phyloP scores from a whole-genome alignment of 2,888 invertebrate species.

The Oligia strigilis region DNA sequence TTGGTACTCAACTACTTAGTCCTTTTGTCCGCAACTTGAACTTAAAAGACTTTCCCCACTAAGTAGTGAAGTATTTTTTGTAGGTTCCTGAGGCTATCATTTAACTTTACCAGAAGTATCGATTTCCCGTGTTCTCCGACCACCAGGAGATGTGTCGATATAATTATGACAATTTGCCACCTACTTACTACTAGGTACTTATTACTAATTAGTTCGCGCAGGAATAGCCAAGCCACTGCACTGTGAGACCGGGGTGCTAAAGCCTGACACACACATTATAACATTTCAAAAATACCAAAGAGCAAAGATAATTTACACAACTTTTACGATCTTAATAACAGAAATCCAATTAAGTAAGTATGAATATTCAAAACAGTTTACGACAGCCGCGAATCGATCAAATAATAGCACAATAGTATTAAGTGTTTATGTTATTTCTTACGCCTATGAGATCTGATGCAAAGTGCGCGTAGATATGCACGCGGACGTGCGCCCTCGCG shows the following conservation, averaged over 20 bases:
- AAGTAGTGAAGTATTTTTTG: too few relatives aligned
- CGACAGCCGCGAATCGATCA: slow-evolving; percentile 70
- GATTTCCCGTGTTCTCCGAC: too few relatives aligned
- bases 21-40: neutral
- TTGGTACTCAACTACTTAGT: neutral
- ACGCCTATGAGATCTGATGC: slow-evolving; percentile 69
- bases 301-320: slow-evolving; percentile 63
- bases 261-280: slow-evolving; percentile 25
- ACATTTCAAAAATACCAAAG: slow-evolving; percentile 56
- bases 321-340: slow-evolving; percentile 76
- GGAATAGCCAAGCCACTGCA: neutral
- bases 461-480: slow-evolving; percentile 77
- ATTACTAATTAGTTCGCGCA: too few relatives aligned
- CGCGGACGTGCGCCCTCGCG: slow-evolving; percentile 69
- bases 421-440: slow-evolving; percentile 60
- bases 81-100: neutral
- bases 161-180: neutral
- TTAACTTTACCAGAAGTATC: neutral
- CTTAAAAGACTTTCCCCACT: too few relatives aligned
- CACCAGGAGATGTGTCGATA: neutral
- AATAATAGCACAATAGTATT: slow-evolving; percentile 70
- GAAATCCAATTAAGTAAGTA: slow-evolving; percentile 79
- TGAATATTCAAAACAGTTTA: slow-evolving; percentile 80
- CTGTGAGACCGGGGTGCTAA: slow-evolving; percentile 8
- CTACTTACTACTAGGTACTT: too few relatives aligned